A percentile compares a stretch with the other conserved stretches of the same genome.
Conservation (phyloP, 2,888 invertebrate species). For the Drosophila phalerata region DNA sequence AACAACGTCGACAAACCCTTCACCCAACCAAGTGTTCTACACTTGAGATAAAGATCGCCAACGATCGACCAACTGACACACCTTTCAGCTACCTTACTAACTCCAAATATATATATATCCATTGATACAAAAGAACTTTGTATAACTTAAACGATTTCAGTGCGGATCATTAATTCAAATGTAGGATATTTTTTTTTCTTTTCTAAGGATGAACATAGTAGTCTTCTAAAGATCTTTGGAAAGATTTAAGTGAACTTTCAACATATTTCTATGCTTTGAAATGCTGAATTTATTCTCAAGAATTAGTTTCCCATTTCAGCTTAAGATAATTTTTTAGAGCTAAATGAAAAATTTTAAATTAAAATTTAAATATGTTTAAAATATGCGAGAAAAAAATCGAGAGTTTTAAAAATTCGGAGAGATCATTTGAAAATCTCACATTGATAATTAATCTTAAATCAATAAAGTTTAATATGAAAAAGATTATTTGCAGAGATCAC, state of each 20-base stretch:
- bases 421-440: neutral
- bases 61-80: slow-evolving; percentile 39
- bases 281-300: too few species aligned
- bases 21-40: slow-evolving; percentile 27
- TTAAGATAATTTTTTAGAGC: too few species aligned
- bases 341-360: too few species aligned
- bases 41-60: slow-evolving; percentile 57
- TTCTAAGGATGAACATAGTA: too few species aligned
- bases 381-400: neutral
- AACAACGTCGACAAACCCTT: slow-evolving; percentile 52
- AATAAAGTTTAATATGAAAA: neutral
- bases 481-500: too few species aligned
- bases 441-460: neutral
- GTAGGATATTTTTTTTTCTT: too few species aligned
- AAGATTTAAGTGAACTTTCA: too few species aligned
- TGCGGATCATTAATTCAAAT: too few species aligned
- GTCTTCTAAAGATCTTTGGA: too few species aligned
- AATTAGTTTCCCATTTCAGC: too few species aligned
- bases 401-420: neutral
- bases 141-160: neutral
- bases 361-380: too few species aligned
- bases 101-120: neutral
- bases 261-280: too few species aligned
- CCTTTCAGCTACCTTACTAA: slow-evolving; percentile 1
- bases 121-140: neutral